Conservation (phyloP, 2,797 vertebrate genomes). For the Macropus fuliginosus region DNA sequence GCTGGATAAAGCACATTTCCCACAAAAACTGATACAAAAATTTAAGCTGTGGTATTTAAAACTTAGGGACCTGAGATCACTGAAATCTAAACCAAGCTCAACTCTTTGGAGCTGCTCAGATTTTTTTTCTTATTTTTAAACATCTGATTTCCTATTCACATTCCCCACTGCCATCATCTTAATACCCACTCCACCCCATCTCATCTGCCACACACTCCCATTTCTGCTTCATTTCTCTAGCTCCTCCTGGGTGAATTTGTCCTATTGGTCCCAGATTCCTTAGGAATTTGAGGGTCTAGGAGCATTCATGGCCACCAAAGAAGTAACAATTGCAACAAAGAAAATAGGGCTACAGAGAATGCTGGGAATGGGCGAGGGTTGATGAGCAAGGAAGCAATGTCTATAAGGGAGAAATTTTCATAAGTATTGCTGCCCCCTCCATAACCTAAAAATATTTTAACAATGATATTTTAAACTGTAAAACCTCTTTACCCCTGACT, state of each 20-base stretch:
- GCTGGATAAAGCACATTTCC: neutral
- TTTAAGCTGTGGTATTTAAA: neutral
- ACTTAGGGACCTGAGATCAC: neutral
- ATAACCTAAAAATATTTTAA: neutral
- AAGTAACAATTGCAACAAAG: neutral
- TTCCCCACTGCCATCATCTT: neutral
- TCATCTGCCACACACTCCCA: neutral
- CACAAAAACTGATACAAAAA: neutral
- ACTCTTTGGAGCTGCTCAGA: neutral
- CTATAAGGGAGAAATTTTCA: neutral
- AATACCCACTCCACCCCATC: neutral
- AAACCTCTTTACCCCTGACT: neutral
- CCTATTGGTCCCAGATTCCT: neutral
- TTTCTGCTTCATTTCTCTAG: neutral
- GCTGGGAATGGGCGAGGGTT: neutral
- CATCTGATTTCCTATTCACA: neutral
- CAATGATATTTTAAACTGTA: neutral
- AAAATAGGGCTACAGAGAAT: neutral
- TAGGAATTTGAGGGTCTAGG: neutral
- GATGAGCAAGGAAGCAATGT: conserved; percentile 14
- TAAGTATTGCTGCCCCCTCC: neutral
- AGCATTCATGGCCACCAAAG: neutral
- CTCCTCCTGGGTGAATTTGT: neutral
- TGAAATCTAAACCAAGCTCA: conserved; percentile 43
- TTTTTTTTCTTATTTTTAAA: conserved; percentile 15